Evolutionary conservation across 2,888 invertebrate species (phyloP), one percentile per base, ranked within the genome.

Genomic region (Eupithecia insigniata): DNA sequence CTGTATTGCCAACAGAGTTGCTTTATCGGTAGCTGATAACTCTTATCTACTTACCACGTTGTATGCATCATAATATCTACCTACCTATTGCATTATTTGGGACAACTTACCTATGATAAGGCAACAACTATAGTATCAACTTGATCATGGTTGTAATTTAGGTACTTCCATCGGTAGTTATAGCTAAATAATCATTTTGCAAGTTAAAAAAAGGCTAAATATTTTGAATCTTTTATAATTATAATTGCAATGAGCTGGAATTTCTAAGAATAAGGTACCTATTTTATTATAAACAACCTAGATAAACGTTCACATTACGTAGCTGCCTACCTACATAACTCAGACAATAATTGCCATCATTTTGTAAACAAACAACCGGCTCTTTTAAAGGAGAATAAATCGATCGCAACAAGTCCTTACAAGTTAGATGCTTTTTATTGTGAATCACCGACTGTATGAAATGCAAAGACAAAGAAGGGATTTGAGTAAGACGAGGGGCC

Each of bases 381-480:
- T 43, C 14, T 60, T 22, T 28, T 46, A 62, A 72, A 66, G 55
- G 65, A 65, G 51, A 70, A 39, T 51, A 55, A 69, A 73, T 73
- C 43, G 64, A 75, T 77, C 72, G 55, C 67, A 70, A 76, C 75
- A 75, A 73, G 73, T 75, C 61, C 46, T 5, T 32, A 75, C 76
- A 60, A 66, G 73, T 67, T 58, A 69, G 71, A 75, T 73, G 81
- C 79, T 90, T 87, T 10, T 86, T 90, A 87, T 89, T 89, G 87
- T 91, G 89, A 91, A 89, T 90, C 89, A 90, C 83, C 84, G 82
- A 88, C 87, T 90, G 85, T 90, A 91, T 91, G 89, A 90, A 91
- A 91, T 90, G 82, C 82, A 82, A 89, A 93, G 91, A 93, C 92
- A 93, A 92, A 91, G 90, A 90, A 90, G 91, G 91, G 91, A 93